phyloP scores from a whole-genome alignment of 2,888 invertebrate genomes.

The Mongoloraphidia duomilia region DNA sequence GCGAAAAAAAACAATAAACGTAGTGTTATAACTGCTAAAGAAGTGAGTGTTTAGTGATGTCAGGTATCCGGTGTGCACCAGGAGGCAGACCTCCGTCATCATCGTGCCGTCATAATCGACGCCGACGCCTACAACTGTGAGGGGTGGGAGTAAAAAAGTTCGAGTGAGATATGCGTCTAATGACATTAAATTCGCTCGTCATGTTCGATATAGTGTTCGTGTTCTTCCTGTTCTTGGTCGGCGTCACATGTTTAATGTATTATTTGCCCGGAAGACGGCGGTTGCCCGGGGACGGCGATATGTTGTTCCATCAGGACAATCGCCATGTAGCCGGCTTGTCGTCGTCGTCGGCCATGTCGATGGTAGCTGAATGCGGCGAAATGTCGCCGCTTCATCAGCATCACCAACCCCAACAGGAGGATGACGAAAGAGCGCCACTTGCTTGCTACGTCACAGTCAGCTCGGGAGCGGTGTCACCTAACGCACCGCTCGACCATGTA shows the following conservation, averaged over 20 bases:
- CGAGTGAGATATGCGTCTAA: slow-evolving; percentile 55
- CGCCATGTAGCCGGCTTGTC: slow-evolving; percentile 27
- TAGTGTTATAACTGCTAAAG: too few species aligned
- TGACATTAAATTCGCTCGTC: slow-evolving; percentile 74
- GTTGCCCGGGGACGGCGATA: slow-evolving; percentile 32
- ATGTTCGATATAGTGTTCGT: slow-evolving; percentile 81
- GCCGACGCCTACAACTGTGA: neutral
- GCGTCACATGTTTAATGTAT: slow-evolving; percentile 69
- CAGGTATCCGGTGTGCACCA: too few species aligned
- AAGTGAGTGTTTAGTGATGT: too few species aligned
- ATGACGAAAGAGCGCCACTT: slow-evolving; percentile 6
- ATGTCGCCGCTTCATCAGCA: neutral
- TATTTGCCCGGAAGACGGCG: slow-evolving; percentile 50
- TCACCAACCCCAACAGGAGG: neutral
- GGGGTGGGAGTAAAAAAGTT: neutral
- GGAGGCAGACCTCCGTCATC: too few species aligned
- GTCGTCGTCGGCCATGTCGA: neutral
- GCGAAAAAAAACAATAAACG: too few species aligned
- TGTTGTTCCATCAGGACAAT: slow-evolving; percentile 25
- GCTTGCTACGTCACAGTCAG: slow-evolving; percentile 11
- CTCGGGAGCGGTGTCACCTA: slow-evolving; percentile 18
- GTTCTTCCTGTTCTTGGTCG: slow-evolving; percentile 73
- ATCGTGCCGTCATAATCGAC: too few species aligned
- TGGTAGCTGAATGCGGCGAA: too few species aligned
- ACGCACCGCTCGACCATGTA: slow-evolving; percentile 29